Base-by-base conservation (phyloP, 2,888 invertebrate species). In the Polydrusus tereticollis region DNA sequence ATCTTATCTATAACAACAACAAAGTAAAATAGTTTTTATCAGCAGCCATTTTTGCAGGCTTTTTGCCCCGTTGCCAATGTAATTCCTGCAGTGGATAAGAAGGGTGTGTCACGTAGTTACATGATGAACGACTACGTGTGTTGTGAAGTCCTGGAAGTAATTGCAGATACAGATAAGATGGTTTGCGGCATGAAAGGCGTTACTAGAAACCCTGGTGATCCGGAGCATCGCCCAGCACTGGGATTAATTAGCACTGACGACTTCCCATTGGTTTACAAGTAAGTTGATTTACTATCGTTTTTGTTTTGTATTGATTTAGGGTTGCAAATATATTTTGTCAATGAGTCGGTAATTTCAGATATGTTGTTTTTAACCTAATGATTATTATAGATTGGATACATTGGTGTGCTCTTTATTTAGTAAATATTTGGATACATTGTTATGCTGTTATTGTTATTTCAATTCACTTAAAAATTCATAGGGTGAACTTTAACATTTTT, bases 61-160 rank as follows among this genome's bases (percentile, higher is more conserved):
- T 90, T 90, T 85, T 88, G 91, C 86, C 91, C 91, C 50, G 89
- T 90, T 72, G 87, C 89, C 79, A 91, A 91, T 87, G 90, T 91
- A 86, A 91, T 93, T 86, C 92, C 92, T 72, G 93, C 93, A 55
- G 89, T 92, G 83, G 94, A 94, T 89, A 93, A 93, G 88, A 90
- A 90, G 82, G 92, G 91, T 85, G 89, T 92, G 75, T 90, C 91
- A 84, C 91, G 93, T 85, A 89, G 89, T 86, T 94, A 93, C 88
- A 90, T 92, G 86, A 90, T 90, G 86, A 93, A 93, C 88, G 95
- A 95, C 87, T 91, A 92, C 80, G 92, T 96, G 71, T 93, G 95
- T 89, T 95, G 95, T 86, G 95, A 95, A 88, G 93, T 95, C 62
- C 89, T 95, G 81, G 94, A 94, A 88, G 92, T 94, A 76, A 93